Percentiles rank a stretch among this genome's conserved stretches.
Conservation (phyloP, 1,140 invertebrate species). For the Calliopsis andreniformis region DNA sequence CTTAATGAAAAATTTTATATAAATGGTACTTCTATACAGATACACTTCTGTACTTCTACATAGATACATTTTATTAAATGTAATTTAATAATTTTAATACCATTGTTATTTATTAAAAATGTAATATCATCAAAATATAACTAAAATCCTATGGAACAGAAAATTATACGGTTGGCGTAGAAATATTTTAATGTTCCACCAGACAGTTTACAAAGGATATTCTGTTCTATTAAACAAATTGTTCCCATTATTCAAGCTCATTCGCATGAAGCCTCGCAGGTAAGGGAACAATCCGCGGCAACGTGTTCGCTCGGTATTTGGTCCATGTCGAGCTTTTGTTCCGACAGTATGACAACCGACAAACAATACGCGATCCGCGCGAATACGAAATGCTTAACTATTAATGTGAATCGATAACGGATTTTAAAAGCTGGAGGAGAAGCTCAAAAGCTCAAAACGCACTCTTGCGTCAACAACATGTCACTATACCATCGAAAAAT, state of each 20-base stretch:
- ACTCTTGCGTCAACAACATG: conserved; percentile 34
- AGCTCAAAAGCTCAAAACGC: conserved; percentile 51
- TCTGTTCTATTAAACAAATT: conserved; percentile 12
- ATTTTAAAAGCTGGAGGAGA: conserved; percentile 49
- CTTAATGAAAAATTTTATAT: not conserved
- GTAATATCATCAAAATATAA: too few relatives aligned
- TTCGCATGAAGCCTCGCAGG: not conserved
- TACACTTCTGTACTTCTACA: too few relatives aligned
- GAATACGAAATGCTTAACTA: conserved; percentile 32
- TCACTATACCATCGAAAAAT: conserved; percentile 37
- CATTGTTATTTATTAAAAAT: too few relatives aligned
- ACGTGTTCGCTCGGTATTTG: conserved; percentile 3
- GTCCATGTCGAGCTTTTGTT: not conserved
- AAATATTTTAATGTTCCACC: not conserved
- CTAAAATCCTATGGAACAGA: too few relatives aligned
- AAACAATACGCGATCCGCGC: conserved; percentile 37
- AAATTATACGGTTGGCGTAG: too few relatives aligned
- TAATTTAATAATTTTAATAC: too few relatives aligned
- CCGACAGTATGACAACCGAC: conserved; percentile 32
- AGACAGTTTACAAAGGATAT: not conserved
- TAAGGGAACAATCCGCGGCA: conserved; percentile 31
- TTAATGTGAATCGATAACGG: conserved; percentile 56
- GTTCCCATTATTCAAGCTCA: not conserved
- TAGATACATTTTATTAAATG: too few relatives aligned
- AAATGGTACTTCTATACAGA: too few relatives aligned